These are phyloP conservation scores for Acropora tenuis DNA, from an alignment of 64 coral and sea anemone species.

Conservation along the genomic window DNA sequence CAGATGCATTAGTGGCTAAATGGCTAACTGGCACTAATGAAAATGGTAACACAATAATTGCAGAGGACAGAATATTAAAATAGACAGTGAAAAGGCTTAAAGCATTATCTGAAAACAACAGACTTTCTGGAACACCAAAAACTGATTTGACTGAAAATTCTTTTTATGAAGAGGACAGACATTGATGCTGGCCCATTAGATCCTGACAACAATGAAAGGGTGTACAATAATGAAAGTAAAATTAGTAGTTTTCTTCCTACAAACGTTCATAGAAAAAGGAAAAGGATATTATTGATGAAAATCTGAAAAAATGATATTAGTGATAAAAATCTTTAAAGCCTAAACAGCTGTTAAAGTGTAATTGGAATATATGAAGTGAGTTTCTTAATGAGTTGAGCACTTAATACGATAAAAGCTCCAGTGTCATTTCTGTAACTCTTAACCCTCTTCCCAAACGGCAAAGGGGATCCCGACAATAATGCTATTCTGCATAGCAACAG, in stretches of 20 bases:
- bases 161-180: neutral
- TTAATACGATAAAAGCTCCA: no score
- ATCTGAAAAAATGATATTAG: neutral
- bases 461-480: no score
- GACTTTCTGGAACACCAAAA: neutral
- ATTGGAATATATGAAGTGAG: conserved; percentile 20
- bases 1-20: no score
- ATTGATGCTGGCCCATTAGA: neutral
- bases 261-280: conserved; percentile 44
- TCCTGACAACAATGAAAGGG: conserved; percentile 21
- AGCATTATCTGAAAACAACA: neutral
- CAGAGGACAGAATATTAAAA: no score
- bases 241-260: conserved; percentile 61
- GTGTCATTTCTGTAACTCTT: no score
- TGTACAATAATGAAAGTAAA: conserved; percentile 28
- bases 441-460: no score
- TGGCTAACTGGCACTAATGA: no score
- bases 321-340: no score
- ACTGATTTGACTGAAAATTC: neutral
- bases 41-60: no score
- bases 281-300: conserved; percentile 36
- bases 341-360: neutral
- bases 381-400: neutral
- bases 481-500: no score
- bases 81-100: neutral